phyloP scores from a whole-genome alignment of 2,888 invertebrate genomes.

The Gymnosoma rotundatum region DNA sequence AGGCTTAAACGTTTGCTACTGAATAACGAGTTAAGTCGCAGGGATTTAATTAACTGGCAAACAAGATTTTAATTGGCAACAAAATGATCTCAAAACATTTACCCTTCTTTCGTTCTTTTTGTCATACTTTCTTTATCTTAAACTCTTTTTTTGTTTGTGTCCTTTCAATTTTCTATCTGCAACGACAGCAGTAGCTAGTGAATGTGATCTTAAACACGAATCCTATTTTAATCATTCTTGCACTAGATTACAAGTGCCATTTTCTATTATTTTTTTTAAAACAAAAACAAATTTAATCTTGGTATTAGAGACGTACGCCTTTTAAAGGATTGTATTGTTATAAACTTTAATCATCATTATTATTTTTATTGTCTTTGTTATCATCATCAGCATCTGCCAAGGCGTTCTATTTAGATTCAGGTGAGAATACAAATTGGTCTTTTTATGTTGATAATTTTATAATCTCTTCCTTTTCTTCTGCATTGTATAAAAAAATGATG shows the following conservation, averaged over 20 bases:
- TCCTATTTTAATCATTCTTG: conserved; percentile 27
- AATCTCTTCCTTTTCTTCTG: conserved; percentile 36
- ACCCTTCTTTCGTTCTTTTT: conserved; percentile 31
- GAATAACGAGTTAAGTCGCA: conserved; percentile 60
- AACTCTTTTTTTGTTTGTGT: conserved; percentile 33
- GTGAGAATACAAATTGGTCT: conserved; percentile 74
- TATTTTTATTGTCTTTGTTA: conserved; percentile 26
- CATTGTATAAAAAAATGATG: conserved; percentile 24
- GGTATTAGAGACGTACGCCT: conserved; percentile 47
- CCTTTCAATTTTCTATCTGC: conserved; percentile 2
- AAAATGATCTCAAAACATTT: conserved; percentile 72
- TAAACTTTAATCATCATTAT: neutral
- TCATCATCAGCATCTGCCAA: conserved; percentile 42
- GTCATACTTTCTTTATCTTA: neutral
- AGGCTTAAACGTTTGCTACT: conserved; percentile 26
- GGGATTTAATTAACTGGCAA: conserved; percentile 63
- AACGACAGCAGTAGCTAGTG: conserved; percentile 1
- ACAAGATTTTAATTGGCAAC: conserved; percentile 74
- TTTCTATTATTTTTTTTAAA: conserved; percentile 37
- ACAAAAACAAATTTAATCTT: conserved; percentile 40
- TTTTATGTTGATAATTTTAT: conserved; percentile 64
- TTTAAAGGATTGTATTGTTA: conserved; percentile 42
- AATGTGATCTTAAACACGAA: conserved; percentile 37
- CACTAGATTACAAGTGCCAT: conserved; percentile 63
- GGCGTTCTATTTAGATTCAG: conserved; percentile 70